Percentiles rank a stretch among this genome's conserved stretches.
These are phyloP conservation scores for Procambarus clarkii DNA, from an alignment of 1,140 invertebrate genomes.

Conservation along the genomic window DNA sequence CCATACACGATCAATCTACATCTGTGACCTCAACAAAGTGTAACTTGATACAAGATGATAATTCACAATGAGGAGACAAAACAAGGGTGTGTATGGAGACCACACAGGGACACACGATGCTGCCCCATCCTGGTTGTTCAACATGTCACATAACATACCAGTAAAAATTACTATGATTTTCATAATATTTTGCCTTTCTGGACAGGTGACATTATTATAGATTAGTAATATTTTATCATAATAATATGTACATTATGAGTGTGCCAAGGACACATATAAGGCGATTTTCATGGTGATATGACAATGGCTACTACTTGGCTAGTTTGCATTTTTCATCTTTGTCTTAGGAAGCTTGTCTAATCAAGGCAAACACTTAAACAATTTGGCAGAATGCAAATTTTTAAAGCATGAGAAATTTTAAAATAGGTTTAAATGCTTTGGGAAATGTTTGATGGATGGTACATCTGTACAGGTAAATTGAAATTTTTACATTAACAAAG, in stretches of 20 bases:
- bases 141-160: slow-evolving; percentile 43
- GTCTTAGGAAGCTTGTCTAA: not conserved
- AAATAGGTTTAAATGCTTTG: not conserved
- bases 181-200: slow-evolving; percentile 18
- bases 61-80: not conserved
- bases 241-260: slow-evolving; percentile 39
- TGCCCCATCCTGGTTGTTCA: slow-evolving; percentile 33
- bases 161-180: slow-evolving; percentile 45
- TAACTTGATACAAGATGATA: not conserved
- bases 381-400: not conserved
- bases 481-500: no score
- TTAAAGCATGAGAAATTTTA: not conserved
- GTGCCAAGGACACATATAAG: slow-evolving; percentile 15
- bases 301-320: slow-evolving; percentile 1
- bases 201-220: slow-evolving; percentile 30
- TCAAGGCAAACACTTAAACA: not conserved
- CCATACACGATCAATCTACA: not conserved
- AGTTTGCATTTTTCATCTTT: not conserved
- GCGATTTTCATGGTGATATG: not conserved
- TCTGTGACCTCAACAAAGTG: not conserved
- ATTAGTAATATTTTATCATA: not conserved
- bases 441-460: no score
- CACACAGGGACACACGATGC: slow-evolving; percentile 25
- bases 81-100: not conserved
- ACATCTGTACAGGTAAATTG: no score